Percentiles rank a stretch among this genome's conserved stretches.
Conservation (phyloP, 2,113 vertebrate species). For the Xenus cinereus region DNA sequence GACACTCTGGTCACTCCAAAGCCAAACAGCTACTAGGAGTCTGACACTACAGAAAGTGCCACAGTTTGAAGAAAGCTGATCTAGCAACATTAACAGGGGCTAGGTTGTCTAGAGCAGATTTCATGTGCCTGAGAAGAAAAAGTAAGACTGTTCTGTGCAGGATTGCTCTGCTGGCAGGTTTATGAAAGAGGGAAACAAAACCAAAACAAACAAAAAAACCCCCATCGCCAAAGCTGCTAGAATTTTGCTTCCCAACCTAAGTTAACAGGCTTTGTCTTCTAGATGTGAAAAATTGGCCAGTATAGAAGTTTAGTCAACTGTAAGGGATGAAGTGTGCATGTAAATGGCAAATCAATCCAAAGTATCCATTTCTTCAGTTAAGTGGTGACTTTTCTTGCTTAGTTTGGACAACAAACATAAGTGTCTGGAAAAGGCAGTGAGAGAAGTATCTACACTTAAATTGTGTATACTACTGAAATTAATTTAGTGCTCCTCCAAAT, state of each 20-base stretch:
- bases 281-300: not conserved
- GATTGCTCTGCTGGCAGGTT: not conserved
- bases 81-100: not conserved
- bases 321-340: not conserved
- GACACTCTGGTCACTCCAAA: not conserved
- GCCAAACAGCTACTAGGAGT: not conserved
- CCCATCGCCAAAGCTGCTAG: not conserved
- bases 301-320: not conserved
- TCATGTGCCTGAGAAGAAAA: not conserved
- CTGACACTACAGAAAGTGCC: not conserved
- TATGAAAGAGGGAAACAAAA: not conserved
- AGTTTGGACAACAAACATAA: not conserved
- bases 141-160: not conserved
- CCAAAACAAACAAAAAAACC: not conserved
- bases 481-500: not conserved
- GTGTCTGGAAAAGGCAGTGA: not conserved
- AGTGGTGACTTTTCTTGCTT: not conserved
- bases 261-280: not conserved
- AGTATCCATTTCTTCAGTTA: not conserved
- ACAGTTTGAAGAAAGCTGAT: not conserved
- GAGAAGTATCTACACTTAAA: not conserved
- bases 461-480: not conserved
- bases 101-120: not conserved
- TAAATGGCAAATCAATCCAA: not conserved
- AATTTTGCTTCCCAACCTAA: not conserved